Conservation (phyloP, 2,113 vertebrate species). For the Marcusenius ussheri region DNA sequence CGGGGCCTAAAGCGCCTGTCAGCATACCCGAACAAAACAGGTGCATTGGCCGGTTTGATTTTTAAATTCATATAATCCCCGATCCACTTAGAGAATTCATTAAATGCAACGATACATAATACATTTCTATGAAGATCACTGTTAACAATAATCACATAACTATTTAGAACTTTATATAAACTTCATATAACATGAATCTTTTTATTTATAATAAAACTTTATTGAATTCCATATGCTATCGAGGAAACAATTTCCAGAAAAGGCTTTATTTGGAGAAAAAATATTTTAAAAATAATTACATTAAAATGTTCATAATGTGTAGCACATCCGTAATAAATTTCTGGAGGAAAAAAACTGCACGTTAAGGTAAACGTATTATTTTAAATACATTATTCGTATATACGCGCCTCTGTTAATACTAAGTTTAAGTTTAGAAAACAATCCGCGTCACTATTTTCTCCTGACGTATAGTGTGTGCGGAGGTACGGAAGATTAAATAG, state of each 20-base stretch:
- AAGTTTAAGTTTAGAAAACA: not conserved
- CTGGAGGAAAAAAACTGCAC: not conserved
- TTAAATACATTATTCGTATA: not conserved
- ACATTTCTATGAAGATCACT: not conserved
- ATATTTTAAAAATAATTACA: not conserved
- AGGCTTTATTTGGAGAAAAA: not conserved
- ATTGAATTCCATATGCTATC: not conserved
- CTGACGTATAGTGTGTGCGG: not conserved
- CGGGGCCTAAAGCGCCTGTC: conserved; percentile 14
- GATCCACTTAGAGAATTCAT: not conserved
- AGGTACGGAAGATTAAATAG: not conserved
- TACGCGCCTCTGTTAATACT: not conserved
- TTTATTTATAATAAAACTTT: not conserved
- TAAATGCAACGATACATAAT: not conserved
- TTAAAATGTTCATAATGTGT: not conserved
- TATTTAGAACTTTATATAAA: not conserved
- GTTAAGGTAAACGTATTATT: not conserved
- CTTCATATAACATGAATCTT: not conserved
- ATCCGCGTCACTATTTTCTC: not conserved
- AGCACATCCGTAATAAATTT: not conserved
- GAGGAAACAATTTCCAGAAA: not conserved
- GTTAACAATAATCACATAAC: not conserved
- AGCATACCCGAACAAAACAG: conserved; percentile 46
- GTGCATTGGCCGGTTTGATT: conserved; percentile 29
- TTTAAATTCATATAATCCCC: not conserved